Percentiles rank a stretch among this genome's conserved stretches.
phyloP scores from a whole-genome alignment of 2,797 vertebrate genomes.

The Pseudochirops cupreus region DNA sequence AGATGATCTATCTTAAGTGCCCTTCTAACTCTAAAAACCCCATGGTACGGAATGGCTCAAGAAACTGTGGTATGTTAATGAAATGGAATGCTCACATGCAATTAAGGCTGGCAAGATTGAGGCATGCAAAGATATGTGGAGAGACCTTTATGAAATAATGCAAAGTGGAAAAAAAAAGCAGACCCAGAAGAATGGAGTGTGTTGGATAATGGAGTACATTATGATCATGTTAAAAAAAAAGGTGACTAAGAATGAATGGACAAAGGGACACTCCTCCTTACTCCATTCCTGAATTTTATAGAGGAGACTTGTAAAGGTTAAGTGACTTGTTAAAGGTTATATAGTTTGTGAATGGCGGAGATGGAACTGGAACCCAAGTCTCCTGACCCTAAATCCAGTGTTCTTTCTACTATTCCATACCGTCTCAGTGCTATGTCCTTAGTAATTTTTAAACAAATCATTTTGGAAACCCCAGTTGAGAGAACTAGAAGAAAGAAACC shows the following conservation, averaged over 20 bases:
- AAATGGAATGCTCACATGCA: neutral
- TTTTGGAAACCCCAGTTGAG: neutral
- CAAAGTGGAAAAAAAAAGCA: neutral
- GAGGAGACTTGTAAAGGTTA: neutral
- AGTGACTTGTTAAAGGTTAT: neutral
- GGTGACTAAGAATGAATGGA: neutral
- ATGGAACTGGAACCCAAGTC: neutral
- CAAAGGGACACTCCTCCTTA: neutral
- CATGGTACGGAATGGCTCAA: neutral
- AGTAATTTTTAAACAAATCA: neutral
- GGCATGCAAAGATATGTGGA: neutral
- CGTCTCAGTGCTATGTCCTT: neutral
- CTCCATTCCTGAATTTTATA: neutral
- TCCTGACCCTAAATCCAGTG: neutral
- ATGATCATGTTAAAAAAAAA: neutral
- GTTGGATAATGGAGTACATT: neutral
- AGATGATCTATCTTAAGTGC: neutral
- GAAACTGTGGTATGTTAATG: neutral
- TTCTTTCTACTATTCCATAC: neutral
- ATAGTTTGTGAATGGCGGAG: neutral
- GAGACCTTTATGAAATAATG: neutral
- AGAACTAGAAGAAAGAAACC: constrained; percentile 7
- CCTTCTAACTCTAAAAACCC: neutral
- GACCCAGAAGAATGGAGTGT: neutral
- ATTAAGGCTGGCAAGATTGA: neutral